A percentile compares a stretch with the other conserved stretches of the same genome.
Evolutionary conservation across 2,888 invertebrate species (phyloP).

Genomic region (Spodoptera exigua): DNA sequence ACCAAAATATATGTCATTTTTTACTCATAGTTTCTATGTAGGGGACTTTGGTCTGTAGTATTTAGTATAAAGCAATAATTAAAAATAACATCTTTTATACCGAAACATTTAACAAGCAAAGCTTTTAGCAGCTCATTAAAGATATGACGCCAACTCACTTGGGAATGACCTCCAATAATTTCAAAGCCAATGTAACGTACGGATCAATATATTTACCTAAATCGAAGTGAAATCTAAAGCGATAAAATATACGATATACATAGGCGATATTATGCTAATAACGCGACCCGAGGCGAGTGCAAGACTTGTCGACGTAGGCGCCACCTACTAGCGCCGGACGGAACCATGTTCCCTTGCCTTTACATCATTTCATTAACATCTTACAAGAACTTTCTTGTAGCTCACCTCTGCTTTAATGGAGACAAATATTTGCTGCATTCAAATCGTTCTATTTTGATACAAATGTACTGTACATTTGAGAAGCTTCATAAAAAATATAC

Average conservation of each 20-base stretch:
- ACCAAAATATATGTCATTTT: too few relatives aligned
- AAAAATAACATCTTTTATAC: neutral
- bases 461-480: slow-evolving; percentile 38
- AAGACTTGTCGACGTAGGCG: slow-evolving; percentile 66
- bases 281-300: slow-evolving; percentile 50
- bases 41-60: too few relatives aligned
- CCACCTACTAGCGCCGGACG: slow-evolving; percentile 74
- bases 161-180: slow-evolving; percentile 14
- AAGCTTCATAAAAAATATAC: slow-evolving; percentile 20
- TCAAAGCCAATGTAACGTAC: slow-evolving; percentile 10
- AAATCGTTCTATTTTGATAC: slow-evolving; percentile 32
- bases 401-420: slow-evolving; percentile 62
- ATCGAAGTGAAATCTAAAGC: slow-evolving; percentile 46
- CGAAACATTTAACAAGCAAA: neutral
- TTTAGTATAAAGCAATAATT: neutral
- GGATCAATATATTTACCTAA: slow-evolving; percentile 44
- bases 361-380: slow-evolving; percentile 72
- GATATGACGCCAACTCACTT: neutral
- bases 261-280: slow-evolving; percentile 61
- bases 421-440: slow-evolving; percentile 49
- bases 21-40: too few relatives aligned
- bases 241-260: slow-evolving; percentile 43
- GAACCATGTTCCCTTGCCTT: slow-evolving; percentile 63
- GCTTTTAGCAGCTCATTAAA: slow-evolving; percentile 11
- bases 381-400: slow-evolving; percentile 68